Conservation (phyloP, 2,113 vertebrate species). For the Phyllostomus hastatus region DNA sequence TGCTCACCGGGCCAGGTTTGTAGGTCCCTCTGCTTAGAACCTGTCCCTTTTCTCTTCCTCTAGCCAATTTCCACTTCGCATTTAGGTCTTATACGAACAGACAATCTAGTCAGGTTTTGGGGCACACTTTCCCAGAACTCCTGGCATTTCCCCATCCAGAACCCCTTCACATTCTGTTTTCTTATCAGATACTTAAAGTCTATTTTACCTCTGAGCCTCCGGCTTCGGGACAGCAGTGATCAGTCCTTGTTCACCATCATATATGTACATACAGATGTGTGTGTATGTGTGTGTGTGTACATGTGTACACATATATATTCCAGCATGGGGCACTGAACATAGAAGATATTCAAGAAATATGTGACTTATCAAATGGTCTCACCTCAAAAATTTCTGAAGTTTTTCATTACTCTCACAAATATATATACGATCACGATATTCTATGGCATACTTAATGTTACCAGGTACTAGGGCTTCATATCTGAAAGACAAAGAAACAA, state of each 20-base stretch:
- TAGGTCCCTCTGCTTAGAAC: background rate
- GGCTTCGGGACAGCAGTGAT: background rate
- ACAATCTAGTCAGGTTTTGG: background rate
- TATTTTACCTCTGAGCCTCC: background rate
- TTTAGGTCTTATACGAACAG: background rate
- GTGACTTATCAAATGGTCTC: slow-evolving; percentile 40
- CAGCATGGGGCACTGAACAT: background rate
- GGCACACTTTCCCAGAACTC: background rate
- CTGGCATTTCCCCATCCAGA: background rate
- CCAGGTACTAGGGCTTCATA: slow-evolving; percentile 93
- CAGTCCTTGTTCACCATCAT: background rate
- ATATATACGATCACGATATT: slow-evolving; percentile 88
- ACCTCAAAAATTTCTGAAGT: slow-evolving; percentile 92
- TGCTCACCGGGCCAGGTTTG: background rate
- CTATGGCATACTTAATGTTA: slow-evolving; percentile 84
- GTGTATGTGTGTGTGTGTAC: background rate
- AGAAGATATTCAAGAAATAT: background rate
- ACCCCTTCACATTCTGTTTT: background rate
- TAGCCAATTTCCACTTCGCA: background rate
- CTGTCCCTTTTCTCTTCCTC: background rate
- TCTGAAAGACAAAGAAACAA: slow-evolving; percentile 76
- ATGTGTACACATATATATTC: background rate
- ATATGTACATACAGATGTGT: background rate
- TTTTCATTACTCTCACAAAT: slow-evolving; percentile 90
- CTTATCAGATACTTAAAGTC: background rate